phyloP scores from a whole-genome alignment of 2,797 vertebrate genomes.

The Acanthurus lineatus region DNA sequence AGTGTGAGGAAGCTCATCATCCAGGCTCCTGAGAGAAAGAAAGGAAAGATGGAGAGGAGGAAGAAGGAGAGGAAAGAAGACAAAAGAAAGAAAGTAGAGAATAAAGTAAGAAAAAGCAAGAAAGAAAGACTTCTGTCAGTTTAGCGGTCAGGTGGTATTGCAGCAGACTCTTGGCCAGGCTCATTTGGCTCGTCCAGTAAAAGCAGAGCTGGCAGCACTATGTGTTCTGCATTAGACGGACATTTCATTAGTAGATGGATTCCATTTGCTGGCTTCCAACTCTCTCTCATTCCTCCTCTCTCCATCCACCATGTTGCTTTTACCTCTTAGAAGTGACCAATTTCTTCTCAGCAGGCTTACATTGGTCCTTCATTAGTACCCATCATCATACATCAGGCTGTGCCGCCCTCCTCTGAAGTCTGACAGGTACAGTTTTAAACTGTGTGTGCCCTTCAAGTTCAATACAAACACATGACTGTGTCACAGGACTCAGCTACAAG shows the following conservation, averaged over 20 bases:
- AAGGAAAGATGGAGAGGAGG: neutral
- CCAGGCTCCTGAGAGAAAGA: conserved; percentile 90
- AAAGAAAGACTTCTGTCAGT: conserved; percentile 10
- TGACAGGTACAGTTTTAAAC: neutral
- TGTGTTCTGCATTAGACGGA: conserved; percentile 66
- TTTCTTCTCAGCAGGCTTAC: neutral
- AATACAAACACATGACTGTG: no score
- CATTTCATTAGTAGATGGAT: conserved; percentile 80
- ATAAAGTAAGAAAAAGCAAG: neutral
- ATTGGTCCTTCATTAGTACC: neutral
- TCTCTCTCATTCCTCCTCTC: conserved; percentile 29
- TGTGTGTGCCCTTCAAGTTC: no score
- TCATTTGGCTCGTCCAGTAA: conserved; percentile 64
- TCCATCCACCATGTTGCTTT: conserved; percentile 24
- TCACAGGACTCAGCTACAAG: no score
- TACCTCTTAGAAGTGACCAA: conserved; percentile 16
- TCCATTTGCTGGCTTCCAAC: conserved; percentile 56
- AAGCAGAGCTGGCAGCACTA: conserved; percentile 75
- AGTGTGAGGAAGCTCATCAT: conserved; percentile 95
- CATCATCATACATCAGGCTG: conserved; percentile 5
- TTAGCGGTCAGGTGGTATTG: conserved; percentile 45
- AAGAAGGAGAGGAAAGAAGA: neutral
- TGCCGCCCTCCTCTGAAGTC: neutral
- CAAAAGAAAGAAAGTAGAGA: neutral
- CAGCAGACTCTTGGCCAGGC: conserved; percentile 48